Base-by-base conservation (phyloP, 2,888 invertebrate species). In the Smittia sp. region DNA sequence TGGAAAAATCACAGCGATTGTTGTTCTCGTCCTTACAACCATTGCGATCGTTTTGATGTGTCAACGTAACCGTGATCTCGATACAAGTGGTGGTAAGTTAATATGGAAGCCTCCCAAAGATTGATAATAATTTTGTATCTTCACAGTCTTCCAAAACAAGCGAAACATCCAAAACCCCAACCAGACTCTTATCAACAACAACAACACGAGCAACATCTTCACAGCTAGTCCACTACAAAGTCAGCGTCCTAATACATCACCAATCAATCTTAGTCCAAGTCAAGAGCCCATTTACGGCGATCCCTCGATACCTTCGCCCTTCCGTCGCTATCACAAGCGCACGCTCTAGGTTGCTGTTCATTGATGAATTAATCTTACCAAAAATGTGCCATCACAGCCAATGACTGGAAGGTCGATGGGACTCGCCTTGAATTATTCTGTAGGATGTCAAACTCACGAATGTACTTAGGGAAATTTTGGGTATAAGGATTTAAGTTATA, bases 41-140 rank as follows among this genome's bases (percentile, higher is more conserved):
- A 54, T 69, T 11, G 54, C 20, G 6, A 9, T 54, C 1, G 11
- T 69, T 18, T 22, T 69, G 3, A 25, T 69, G 32, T 54, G n/a
- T 11, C 22, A 27, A 6, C 15, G 27, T 6, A 69, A 25, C 20
- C 69, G 69, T 7, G 54, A 69, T 32, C 11, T 69, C 4, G 54
- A 69, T 25, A 54, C 69, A 1, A 69, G 69, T 54, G 69, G 69
- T 27, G 52, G 69, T 69, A 27, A 25, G 66, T 46, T 46, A 18
- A 39, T 9, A 39, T 39, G 39, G 11, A 39, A n/a, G n/a, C n/a
- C 9, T 32, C 32, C 3, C 32, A 32, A 32, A 32, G 32, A 6
- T 32, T 32, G 3, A 32, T 32, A 6, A 32, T 32, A 6, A 32
- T 32, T 32, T 9, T 32, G 3, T 32, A 6, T 9, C 3, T 32